A percentile compares a stretch with the other conserved stretches of the same genome.
These are phyloP conservation scores for Athene cunicularia DNA, from an alignment of 2,113 vertebrate species.

Conservation along the genomic window DNA sequence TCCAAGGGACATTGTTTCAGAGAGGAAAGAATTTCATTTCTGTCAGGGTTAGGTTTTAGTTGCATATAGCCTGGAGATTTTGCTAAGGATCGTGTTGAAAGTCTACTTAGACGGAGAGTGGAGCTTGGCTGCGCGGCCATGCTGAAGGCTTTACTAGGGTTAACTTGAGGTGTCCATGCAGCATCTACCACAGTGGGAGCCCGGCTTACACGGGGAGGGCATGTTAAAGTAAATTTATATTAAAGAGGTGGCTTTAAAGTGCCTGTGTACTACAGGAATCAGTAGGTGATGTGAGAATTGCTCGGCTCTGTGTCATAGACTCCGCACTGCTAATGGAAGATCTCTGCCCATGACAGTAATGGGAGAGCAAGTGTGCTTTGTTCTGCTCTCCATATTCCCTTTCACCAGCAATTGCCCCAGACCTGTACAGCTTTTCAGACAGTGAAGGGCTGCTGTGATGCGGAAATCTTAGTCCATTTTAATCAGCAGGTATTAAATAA, in stretches of 20 bases:
- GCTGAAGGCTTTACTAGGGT: not conserved
- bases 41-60: not conserved
- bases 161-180: fast-evolving
- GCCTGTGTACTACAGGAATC: fast-evolving
- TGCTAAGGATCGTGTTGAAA: not conserved
- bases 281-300: not conserved
- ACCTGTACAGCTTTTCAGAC: not conserved
- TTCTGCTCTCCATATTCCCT: not conserved
- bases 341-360: not conserved
- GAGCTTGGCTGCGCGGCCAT: not conserved
- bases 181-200: not conserved
- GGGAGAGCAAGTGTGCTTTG: not conserved
- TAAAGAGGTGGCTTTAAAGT: not conserved
- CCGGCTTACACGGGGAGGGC: not conserved
- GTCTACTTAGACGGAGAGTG: fast-evolving
- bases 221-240: not conserved
- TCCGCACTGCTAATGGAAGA: fast-evolving
- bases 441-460: not conserved
- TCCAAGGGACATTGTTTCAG: conserved; percentile 29
- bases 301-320: not conserved
- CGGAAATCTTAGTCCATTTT: not conserved
- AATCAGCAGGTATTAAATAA: conserved; percentile 2
- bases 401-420: not conserved
- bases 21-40: conserved; percentile 5
- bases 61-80: not conserved